Base-by-base conservation (phyloP, 23 tunicate genomes). In the Halocynthia roretzi region DNA sequence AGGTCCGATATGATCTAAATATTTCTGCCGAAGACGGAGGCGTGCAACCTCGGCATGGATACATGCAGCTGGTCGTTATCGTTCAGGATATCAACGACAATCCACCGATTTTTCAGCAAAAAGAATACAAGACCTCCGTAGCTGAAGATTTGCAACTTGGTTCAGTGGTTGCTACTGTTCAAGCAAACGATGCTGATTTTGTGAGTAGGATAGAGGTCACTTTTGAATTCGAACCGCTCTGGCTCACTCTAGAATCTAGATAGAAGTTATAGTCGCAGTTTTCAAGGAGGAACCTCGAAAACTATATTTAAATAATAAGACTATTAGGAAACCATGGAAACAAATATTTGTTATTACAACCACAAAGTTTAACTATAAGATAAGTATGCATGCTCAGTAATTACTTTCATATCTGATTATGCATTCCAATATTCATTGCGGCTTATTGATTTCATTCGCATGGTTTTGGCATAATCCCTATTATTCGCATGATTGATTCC, bases 11-110 rank as follows among this genome's bases (percentile, higher is more conserved):
- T 65, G 69, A 62, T 9, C 78, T 89, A 2, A 89, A 89, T 54
- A 80, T 89, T 51, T 89, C 96, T 6, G 96, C 96, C 51, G 76
- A 82, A 31, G 96, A 89, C 78, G 96, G 80, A 54, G 96, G 96
- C 7, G 18, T 48, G 0, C 88, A 84, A 21, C 76, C 96, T 10
- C 51, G 81, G 67, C 54, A 72, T 55, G 96, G 88, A 51, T 89
- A 62, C 76, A 62, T 89, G 72, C 65, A 83, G 11, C 82, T 89
- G n/a, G 53, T 21, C 61, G 82, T 93, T 4, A 85, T 76, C 22
- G 87, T 93, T 22, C 61, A 79, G 68, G 98, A 93, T 75, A 78
- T 62, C 64, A 93, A 93, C 76, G 94, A 93, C 86, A 93, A 93
- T 54, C 78, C 71, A 5, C 98, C 98, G 11, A 31, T 67, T 7